Base-by-base conservation (phyloP, 2,888 invertebrate species). In the Nomada fucata region DNA sequence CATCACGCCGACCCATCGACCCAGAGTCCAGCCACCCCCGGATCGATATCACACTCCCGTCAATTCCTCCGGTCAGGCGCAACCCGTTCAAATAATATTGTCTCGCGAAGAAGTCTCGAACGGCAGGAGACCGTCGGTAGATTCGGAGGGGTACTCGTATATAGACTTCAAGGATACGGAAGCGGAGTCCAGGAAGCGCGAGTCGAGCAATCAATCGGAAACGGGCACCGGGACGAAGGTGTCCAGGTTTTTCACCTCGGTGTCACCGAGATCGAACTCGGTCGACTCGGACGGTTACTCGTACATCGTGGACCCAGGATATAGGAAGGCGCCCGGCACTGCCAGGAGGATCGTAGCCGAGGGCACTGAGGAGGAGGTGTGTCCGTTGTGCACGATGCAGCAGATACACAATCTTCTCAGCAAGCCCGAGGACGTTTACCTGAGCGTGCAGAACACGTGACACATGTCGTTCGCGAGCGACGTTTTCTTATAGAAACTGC, bases 331-430 rank as follows among this genome's bases (percentile, higher is more conserved):
- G 23, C 90, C 91, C 59, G 91, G 91, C 53, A 76, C 88, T 5
- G 90, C 90, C 7, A 87, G 89, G 69, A 87, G 90, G 63, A 81
- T 91, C 82, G 73, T 85, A 52, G 70, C 80, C 76, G 90, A 91
- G 61, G 90, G 83, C 29, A 89, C 89, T 67, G 90, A 91, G 76
- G 92, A 93, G 78, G 91, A 92, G 80, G 88, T 93, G 57, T 93
- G 93, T 86, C 93, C 93, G 13, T 87, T 93, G 7, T 92, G 93
- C 83, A 91, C 92, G 9, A 92, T 93, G 86, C 92, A 92, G 76
- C 92, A 92, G 87, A 93, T 93, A 79, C 92, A 92, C 84, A 86
- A 89, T 65, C 90, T 93, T 60, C 90, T 93, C 72, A 88, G 89
- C 59, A 90, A 89, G 69, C 92, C 92, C 60, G 91, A 92, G 79